Conservation (phyloP, 1,140 invertebrate species). For the Aphis craccivora region DNA sequence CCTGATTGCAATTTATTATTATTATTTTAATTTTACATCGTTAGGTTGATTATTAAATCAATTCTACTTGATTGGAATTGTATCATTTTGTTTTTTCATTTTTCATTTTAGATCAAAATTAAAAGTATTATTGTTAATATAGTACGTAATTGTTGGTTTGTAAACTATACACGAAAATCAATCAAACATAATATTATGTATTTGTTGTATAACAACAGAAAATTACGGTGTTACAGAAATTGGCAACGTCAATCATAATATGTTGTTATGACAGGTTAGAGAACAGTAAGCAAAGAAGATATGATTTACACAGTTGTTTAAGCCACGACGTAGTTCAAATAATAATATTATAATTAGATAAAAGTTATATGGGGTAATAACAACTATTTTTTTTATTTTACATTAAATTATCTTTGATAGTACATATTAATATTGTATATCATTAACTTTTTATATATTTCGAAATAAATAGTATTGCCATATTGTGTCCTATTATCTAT, state of each 20-base stretch:
- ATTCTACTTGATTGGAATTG: neutral
- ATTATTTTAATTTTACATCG: neutral
- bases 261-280: neutral
- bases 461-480: neutral
- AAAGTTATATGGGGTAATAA: neutral
- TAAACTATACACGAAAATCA: neutral
- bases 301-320: neutral
- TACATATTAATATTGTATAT: neutral
- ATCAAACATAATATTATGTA: neutral
- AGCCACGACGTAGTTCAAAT: neutral
- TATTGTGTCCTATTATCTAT: neutral
- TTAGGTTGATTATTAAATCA: neutral
- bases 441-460: neutral
- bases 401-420: neutral
- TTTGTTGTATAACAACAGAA: neutral
- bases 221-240: neutral
- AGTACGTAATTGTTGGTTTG: neutral
- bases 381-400: no score
- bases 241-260: neutral
- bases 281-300: neutral
- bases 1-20: neutral
- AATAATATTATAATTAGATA: neutral
- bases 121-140: neutral
- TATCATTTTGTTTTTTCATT: neutral
- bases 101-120: neutral